Evolutionary conservation across 2,113 vertebrate genomes (phyloP).

Genomic region (Hiodon tergisus): DNA sequence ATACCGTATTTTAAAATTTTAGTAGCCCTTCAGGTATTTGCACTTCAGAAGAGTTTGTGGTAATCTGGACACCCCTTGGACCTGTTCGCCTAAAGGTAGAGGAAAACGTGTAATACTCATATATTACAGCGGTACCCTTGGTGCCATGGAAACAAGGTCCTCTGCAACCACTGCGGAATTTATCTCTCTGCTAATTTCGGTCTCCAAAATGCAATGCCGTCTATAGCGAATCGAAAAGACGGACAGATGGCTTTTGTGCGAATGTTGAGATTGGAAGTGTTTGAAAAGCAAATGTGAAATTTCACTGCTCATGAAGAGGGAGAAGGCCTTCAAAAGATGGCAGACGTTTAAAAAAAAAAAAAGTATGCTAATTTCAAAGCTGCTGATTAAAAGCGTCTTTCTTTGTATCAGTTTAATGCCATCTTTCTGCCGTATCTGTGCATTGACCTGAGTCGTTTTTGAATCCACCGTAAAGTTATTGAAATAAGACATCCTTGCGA

Average conservation of each 20-base stretch:
- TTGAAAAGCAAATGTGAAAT: constrained; percentile 18
- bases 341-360: background rate
- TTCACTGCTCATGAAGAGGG: constrained; percentile 10
- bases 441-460: background rate
- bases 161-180: constrained; percentile 14
- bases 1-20: background rate
- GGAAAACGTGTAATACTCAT: constrained; percentile 8
- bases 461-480: background rate
- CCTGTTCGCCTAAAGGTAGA: background rate
- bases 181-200: constrained; percentile 16
- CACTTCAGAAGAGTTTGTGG: background rate
- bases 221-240: constrained; percentile 12
- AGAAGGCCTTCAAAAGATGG: background rate
- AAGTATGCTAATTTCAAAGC: constrained; percentile 6
- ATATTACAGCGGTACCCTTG: background rate
- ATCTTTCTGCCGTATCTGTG: background rate
- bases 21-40: background rate
- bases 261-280: constrained; percentile 5
- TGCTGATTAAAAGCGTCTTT: background rate
- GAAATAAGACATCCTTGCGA: background rate
- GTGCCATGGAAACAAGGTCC: constrained; percentile 14
- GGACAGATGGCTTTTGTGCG: constrained; percentile 23
- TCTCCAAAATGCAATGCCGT: constrained; percentile 14
- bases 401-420: background rate
- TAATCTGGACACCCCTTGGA: constrained; percentile 6